Conservation (phyloP, 2,888 invertebrate genomes). For the Argyra leucocephala region DNA sequence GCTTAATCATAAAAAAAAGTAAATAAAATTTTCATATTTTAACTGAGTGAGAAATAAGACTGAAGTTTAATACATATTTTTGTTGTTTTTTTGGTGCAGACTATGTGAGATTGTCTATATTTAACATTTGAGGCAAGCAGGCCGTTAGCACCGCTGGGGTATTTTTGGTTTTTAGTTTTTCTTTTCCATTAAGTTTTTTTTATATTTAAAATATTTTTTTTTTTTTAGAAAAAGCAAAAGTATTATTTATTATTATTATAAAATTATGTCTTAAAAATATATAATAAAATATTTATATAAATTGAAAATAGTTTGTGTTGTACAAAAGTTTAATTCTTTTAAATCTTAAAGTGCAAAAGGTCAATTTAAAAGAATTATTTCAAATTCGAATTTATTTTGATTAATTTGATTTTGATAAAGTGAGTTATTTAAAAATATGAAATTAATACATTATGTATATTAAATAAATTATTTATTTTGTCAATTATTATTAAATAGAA, state of each 20-base stretch:
- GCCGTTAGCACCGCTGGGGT: background rate
- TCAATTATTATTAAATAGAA: no score
- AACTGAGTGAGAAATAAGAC: background rate
- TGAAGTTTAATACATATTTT: background rate
- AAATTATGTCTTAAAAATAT: background rate
- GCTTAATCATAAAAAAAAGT: background rate
- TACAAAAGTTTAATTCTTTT: background rate
- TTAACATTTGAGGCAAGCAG: conserved; percentile 12
- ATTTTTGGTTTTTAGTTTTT: conserved; percentile 6
- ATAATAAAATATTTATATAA: background rate
- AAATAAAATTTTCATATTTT: background rate
- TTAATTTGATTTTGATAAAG: background rate
- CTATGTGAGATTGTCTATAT: conserved; percentile 8
- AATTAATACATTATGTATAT: no score
- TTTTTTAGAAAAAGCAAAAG: background rate
- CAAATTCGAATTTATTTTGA: background rate
- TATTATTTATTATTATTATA: background rate
- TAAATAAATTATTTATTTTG: no score
- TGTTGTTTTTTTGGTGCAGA: conserved; percentile 8
- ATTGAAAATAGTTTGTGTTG: background rate
- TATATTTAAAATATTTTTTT: background rate
- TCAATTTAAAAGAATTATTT: background rate
- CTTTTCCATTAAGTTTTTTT: background rate
- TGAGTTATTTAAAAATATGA: background rate
- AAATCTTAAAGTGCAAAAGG: conserved; percentile 7